These are phyloP conservation scores for Leptothorax acervorum DNA, from an alignment of 2,888 invertebrate species.

Conservation along the genomic window DNA sequence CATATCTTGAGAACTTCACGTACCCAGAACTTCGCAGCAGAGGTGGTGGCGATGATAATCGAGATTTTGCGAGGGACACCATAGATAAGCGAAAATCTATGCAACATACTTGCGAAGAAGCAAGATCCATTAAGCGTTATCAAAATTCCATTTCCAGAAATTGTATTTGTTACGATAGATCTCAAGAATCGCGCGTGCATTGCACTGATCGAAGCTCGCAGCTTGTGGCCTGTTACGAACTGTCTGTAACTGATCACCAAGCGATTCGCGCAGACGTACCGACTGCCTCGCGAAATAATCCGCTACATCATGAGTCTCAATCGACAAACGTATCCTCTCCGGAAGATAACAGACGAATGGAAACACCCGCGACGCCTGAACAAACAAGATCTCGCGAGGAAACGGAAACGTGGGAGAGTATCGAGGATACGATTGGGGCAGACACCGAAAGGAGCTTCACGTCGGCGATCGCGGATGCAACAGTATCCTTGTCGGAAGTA, in stretches of 20 bases:
- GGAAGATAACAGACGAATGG: not conserved
- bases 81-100: constrained; percentile 1
- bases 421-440: not conserved
- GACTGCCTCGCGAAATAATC: not conserved
- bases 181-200: not conserved
- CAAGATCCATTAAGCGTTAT: not conserved
- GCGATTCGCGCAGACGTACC: not conserved
- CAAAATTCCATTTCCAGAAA: not conserved
- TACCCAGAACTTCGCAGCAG: constrained; percentile 42
- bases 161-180: not conserved
- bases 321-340: not conserved
- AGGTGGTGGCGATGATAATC: constrained; percentile 60
- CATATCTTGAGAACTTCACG: not conserved
- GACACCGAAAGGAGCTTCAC: not conserved
- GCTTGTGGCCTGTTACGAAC: not conserved
- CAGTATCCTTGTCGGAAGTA: not conserved
- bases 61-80: not conserved
- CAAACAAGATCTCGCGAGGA: constrained; percentile 11
- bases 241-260: not conserved
- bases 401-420: not conserved
- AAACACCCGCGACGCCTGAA: not conserved
- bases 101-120: not conserved
- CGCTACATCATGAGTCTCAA: not conserved
- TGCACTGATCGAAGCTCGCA: not conserved
- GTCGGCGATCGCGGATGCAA: not conserved